Evolutionary conservation across 2,888 invertebrate species (phyloP), one percentile per base, ranked within the genome.

Genomic region (Ischnus inquisitorius): DNA sequence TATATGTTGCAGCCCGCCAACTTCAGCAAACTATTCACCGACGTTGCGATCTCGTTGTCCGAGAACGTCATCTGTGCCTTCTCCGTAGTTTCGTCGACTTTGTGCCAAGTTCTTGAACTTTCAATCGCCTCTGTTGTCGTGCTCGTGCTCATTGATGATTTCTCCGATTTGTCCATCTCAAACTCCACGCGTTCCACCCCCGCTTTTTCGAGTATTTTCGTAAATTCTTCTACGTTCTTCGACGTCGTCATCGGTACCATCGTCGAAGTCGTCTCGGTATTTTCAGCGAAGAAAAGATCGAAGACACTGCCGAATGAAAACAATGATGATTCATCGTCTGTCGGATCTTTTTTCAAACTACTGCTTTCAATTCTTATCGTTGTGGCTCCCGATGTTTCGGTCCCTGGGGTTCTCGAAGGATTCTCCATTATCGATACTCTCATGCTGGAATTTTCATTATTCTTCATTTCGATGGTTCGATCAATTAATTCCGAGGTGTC

Each of bases 1-100:
- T 98, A 98, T 89, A 98, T 98, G 93, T 98, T 98, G 92, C 98
- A 98, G 0, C 98, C 98, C 12, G 97, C 97, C 84, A 98, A 93
- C 93, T 97, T 97, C 62, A 97, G 93, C 71, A 96, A 93, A 46
- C 96, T 96, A 14, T 95, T 93, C 1, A 95, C 94, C 19, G 92
- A 88, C 41, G 90, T 88, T 1, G 19, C 88, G 39, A 92, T 88
- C 39, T 92, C 89, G 83, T 89, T 89, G 72, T 90, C 89, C 57
- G 87, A 71, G 12, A 87, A 78, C 79, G 69, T 82, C 62, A 79
- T 75, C 80, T 77, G 71, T 39, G 67, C 80, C 48, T 84, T 85
- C 75, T 82, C 83, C 51, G 78, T 82, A 65, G 85, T 79, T 25
- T 80, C 74, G 22, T 62, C 68, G 68, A 68, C 16, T 65, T 75